Base-by-base conservation (phyloP, 2,888 invertebrate genomes). In the Dolomedes plantarius region DNA sequence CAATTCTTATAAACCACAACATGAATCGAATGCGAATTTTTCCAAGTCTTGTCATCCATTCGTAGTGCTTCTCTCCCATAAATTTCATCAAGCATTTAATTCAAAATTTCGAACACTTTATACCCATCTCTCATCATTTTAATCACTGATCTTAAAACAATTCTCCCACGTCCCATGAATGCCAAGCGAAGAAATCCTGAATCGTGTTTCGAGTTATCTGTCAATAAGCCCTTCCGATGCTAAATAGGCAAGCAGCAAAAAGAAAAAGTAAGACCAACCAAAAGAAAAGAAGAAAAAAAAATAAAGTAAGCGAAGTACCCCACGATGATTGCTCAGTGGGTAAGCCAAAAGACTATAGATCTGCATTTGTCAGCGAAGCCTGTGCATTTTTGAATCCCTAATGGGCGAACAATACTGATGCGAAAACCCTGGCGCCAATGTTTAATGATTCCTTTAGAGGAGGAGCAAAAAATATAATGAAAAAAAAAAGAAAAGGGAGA, bases 321-420 rank as follows among this genome's bases (percentile, higher is more conserved):
- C 83, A 68, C 65, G 73, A 85, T 85, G 83, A 85, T 77, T 72
- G 75, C 82, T 69, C 62, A n/a, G 68, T 74, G 76, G 82, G 82
- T 83, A 76, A 83, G 76, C 83, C 83, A 77, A 56, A 80, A 85
- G 83, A 77, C 73, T 74, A 71, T 85, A 72, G 83, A 85, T 85
- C 83, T 85, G 83, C 83, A 85, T 85, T 85, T 85, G 83, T 85
- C 83, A 85, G 77, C 36, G 29, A 62, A 28, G 72, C 29, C 73
- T 77, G 83, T 77, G 72, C 83, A 77, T 77, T 77, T 77, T 39
- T 77, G 83, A 85, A 85, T 85, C 67, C 77, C 83, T 85, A 85
- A 85, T 85, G 83, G 83, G 71, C 36, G 72, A 85, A 85, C 83
- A 85, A 85, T 75, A 72, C 77, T 77, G 83, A 77, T 77, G 83